A percentile compares a stretch with the other conserved stretches of the same genome.
Evolutionary conservation across 1,140 invertebrate species (phyloP).

Genomic region (Bombyx mori): ASM3026992v2 NC_085118.1:17503001-17503500

Average conservation of each 20-base stretch:
- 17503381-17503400: slow-evolving; percentile 90
- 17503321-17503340: too few species aligned
- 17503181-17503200: slow-evolving; percentile 77
- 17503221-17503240: too few species aligned
- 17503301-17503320: too few species aligned
- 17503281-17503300: too few species aligned
- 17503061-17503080: slow-evolving; percentile 79
- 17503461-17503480: slow-evolving; percentile 6
- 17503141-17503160: slow-evolving; percentile 81
- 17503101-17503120: slow-evolving; percentile 93
- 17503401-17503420: slow-evolving; percentile 76
- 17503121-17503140: slow-evolving; percentile 83
- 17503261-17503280: too few species aligned
- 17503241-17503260: too few species aligned
- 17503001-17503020: too few species aligned
- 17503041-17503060: not conserved
- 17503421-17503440: slow-evolving; percentile 69
- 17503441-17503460: not conserved
- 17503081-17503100: slow-evolving; percentile 98
- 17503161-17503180: slow-evolving; percentile 82
- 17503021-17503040: not conserved
- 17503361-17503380: slow-evolving; percentile 72
- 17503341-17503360: too few species aligned
- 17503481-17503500: slow-evolving; percentile 7
- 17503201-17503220: slow-evolving; percentile 74